Base-by-base conservation (phyloP, 2,888 invertebrate genomes). In the Aporophyla nigra region DNA sequence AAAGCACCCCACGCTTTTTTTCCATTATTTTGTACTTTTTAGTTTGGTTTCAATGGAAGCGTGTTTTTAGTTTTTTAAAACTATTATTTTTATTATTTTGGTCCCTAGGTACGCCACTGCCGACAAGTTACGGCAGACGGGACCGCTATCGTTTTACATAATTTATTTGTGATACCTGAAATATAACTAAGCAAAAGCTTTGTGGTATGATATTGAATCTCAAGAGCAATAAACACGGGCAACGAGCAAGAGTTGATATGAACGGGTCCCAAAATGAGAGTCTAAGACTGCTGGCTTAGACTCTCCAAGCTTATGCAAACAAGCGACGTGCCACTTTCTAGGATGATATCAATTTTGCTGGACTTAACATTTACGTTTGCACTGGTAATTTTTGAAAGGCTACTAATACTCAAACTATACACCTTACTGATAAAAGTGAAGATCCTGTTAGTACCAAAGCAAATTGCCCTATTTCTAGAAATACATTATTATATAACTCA, bases 151-250 rank as follows among this genome's bases (percentile, higher is more conserved):
- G 46, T 67, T 67, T 46, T 33, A 33, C 27, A 70, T 49, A n/a
- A 68, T n/a, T 14, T 43, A 21, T 10, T 9, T 71, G 27, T 9
- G 16, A 27, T 49, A 51, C 43, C 19, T 69, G 16, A 43, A n/a
- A 68, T 59, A 63, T 69, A 46, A 61, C 10, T 33, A 56, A 43
- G 59, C 12, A 43, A 27, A 58, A 24, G 33, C 10, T 54, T 54
- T 10, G 5, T 59, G 16, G 24, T 66, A 53, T 51, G 33, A 58
- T 68, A 33, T 16, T 12, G 21, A 65, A 66, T 69, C 56, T 68
- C 71, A 53, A 63, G 62, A 66, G 62, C 46, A 74, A 65, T 68
- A 68, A 65, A 63, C 80, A 74, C 49, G 51, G 54, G 80, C 21
- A 24, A 5, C 9, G 19, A 59, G 49, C 74, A 74, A 62, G 65